Percentiles rank a stretch among this genome's conserved stretches.
Evolutionary conservation across 2,888 invertebrate genomes (phyloP).

Genomic region (Micoletzkya japonica): DNA sequence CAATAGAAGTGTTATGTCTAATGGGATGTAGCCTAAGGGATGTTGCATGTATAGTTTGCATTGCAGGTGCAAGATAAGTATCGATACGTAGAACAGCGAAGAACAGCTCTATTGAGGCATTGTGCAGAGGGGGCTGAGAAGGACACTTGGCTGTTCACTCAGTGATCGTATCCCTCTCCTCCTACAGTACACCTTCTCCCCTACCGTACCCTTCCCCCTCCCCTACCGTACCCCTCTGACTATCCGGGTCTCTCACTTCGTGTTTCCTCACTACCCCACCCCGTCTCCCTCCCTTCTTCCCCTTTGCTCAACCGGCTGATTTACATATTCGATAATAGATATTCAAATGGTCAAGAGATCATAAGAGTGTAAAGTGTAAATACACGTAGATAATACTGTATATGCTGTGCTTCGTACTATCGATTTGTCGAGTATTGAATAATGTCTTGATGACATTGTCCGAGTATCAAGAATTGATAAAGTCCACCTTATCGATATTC

Average conservation of each 20-base stretch:
- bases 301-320: too few species aligned
- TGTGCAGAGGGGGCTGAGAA: slow-evolving; percentile 98
- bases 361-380: too few species aligned
- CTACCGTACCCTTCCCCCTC: too few species aligned
- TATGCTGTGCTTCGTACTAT: not conserved
- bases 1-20: not conserved
- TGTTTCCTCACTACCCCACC: too few species aligned
- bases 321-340: too few species aligned
- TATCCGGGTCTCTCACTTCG: too few species aligned
- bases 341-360: slow-evolving; percentile 73
- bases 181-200: too few species aligned
- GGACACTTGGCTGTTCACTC: slow-evolving; percentile 85
- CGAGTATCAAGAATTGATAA: too few species aligned
- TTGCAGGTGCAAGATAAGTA: slow-evolving; percentile 62
- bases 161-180: slow-evolving; percentile 24
- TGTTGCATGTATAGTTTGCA: not conserved
- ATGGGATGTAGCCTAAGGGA: not conserved
- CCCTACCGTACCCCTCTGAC: too few species aligned
- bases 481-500: too few species aligned
- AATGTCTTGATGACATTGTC: not conserved
- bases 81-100: slow-evolving; percentile 96
- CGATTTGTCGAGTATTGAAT: too few species aligned
- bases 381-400: not conserved
- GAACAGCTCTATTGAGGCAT: slow-evolving; percentile 91
- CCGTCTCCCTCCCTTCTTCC: too few species aligned